Evolutionary conservation across 2,113 vertebrate species (phyloP).

Genomic region (Xerus inauris): DNA sequence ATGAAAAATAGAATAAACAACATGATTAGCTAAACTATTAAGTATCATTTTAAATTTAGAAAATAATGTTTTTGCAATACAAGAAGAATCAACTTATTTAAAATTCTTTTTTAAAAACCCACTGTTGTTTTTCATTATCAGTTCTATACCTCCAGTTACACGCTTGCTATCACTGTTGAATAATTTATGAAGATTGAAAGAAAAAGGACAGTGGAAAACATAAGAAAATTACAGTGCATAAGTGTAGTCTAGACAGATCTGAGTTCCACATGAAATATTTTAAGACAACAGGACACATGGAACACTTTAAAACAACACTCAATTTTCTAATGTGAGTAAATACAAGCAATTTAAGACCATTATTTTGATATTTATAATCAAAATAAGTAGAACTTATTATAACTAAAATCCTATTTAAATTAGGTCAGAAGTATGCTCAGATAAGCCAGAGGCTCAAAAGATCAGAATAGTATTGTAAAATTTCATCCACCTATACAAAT

Average conservation of each 20-base stretch:
- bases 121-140: background rate
- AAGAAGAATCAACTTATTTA: background rate
- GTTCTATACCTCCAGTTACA: background rate
- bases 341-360: background rate
- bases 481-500: background rate
- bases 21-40: background rate
- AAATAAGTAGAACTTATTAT: background rate
- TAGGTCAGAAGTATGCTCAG: background rate
- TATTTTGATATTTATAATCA: background rate
- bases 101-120: background rate
- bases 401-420: background rate
- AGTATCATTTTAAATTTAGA: background rate
- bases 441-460: background rate
- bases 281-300: background rate
- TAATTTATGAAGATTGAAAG: background rate
- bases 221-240: background rate
- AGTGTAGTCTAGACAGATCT: background rate
- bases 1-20: background rate
- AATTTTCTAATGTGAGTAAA: background rate
- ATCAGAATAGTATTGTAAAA: background rate
- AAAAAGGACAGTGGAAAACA: background rate
- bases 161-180: background rate
- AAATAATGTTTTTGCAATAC: background rate
- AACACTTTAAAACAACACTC: background rate
- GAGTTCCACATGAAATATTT: background rate